Evolutionary conservation across 2,113 vertebrate genomes (phyloP), one percentile per base, ranked within the genome.

Genomic region (Grammomys dolichurus): DNA sequence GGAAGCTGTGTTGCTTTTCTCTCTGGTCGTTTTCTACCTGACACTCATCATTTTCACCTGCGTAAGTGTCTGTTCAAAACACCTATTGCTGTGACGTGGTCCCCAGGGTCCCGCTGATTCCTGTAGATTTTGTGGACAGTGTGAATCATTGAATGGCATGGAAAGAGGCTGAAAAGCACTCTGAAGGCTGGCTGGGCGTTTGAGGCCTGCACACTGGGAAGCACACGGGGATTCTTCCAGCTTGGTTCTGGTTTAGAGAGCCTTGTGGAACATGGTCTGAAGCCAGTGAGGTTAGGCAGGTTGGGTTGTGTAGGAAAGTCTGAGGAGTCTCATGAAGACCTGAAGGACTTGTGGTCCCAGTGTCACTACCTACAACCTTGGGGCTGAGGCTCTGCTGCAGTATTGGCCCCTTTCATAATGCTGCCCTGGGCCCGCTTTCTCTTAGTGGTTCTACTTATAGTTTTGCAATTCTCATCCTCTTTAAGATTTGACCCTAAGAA

Each of bases 1-100:
- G 0, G 98, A 99, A 90, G 84, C 98, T 36, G 91, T 98, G 8
- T 97, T 99, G 91, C 93, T 99, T 81, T 98, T 98, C 82, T 98
- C 90, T 3, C 98, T 99, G 96, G 98, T 98, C 36, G 78, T 98
- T 96, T 98, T 99, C 97, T 99, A 99, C 87, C 90, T 98, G 93
- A 96, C 98, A 65, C 98, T 99, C 96, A 99, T 99, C 98, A 94
- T 98, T 96, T 98, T 99, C 60, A 98, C 98, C 40, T 99, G 98
- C 24, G 99, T 99, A 98, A 99, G 99, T 99, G 88, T 90, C 95
- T 31, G 0, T 19, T 43, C 5, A 22, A 54, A 92, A 75, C 70
- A 24, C 58, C 33, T 75, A 0, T 91, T 78, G 5, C 72, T 51
- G 11, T 69, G 69, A 54, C 46, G 17, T 58, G 46, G 6, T 69